phyloP scores from a whole-genome alignment of 2,113 vertebrate species.

The Camelus bactrianus region DNA sequence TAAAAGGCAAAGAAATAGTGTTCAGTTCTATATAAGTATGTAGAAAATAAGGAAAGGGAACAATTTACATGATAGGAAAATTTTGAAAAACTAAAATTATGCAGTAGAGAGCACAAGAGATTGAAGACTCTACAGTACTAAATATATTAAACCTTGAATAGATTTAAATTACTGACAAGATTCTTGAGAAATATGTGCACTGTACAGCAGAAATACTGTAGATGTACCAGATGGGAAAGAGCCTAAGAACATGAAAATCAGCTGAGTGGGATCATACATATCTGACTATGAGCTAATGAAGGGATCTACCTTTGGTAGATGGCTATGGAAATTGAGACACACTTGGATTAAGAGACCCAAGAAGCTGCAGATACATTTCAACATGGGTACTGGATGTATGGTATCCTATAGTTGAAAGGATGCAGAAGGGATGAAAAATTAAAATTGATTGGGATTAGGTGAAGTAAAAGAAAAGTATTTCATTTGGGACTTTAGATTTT shows the following conservation, averaged over 20 bases:
- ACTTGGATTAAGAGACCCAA: not conserved
- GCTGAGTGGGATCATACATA: not conserved
- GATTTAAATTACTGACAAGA: not conserved
- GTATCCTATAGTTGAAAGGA: not conserved
- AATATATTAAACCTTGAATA: not conserved
- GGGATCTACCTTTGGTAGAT: not conserved
- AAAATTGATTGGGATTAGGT: not conserved
- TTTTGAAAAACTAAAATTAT: not conserved
- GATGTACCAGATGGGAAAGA: not conserved
- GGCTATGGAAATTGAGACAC: not conserved
- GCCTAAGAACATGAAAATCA: not conserved
- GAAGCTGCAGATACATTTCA: not conserved
- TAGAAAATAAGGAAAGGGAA: not conserved
- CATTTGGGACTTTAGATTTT: not conserved
- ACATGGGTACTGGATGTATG: fast-evolving
- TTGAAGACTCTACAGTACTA: not conserved
- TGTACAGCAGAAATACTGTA: not conserved
- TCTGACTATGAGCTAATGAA: not conserved
- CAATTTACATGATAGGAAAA: not conserved
- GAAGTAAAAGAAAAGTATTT: not conserved
- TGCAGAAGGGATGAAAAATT: not conserved
- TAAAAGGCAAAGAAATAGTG: not conserved
- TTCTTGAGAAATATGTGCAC: not conserved
- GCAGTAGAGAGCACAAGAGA: not conserved
- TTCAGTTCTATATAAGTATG: not conserved